Percentiles rank a stretch among this genome's conserved stretches.
phyloP scores from a whole-genome alignment of 1,140 invertebrate species.

The Frieseomelitta varia region DNA sequence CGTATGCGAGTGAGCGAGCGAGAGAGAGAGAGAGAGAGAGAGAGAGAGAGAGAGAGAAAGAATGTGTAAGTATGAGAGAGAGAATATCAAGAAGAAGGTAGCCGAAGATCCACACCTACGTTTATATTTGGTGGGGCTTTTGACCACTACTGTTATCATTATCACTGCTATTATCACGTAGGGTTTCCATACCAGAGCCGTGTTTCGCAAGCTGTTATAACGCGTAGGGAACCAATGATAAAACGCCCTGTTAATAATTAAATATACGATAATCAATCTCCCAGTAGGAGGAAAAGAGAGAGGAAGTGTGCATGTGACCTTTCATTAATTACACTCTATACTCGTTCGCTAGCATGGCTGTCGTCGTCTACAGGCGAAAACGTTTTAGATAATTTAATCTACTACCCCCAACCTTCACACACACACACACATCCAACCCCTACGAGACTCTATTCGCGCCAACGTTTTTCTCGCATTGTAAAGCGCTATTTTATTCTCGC shows the following conservation, averaged over 20 bases:
- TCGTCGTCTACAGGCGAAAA: slow-evolving; percentile 5
- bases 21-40: background rate
- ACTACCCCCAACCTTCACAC: background rate
- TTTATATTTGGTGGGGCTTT: slow-evolving; percentile 74
- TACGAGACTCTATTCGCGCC: slow-evolving; percentile 6
- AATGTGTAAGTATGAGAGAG: too few species aligned
- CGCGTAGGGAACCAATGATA: slow-evolving; percentile 44
- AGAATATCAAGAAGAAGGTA: slow-evolving; percentile 49
- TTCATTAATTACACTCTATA: slow-evolving; percentile 27
- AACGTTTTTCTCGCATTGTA: slow-evolving; percentile 41
- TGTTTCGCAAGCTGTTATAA: slow-evolving; percentile 44
- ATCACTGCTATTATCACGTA: slow-evolving; percentile 69
- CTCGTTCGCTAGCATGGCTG: slow-evolving; percentile 1
- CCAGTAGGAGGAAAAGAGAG: background rate
- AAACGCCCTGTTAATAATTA: slow-evolving; percentile 43
- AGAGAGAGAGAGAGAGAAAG: background rate
- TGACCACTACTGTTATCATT: slow-evolving; percentile 75
- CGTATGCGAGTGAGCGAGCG: background rate
- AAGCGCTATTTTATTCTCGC: slow-evolving; percentile 11
- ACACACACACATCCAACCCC: background rate
- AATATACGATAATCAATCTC: slow-evolving; percentile 44
- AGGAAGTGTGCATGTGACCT: background rate
- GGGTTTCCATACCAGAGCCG: slow-evolving; percentile 58
- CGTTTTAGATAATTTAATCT: slow-evolving; percentile 38
- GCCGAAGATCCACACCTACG: slow-evolving; percentile 68